These are phyloP conservation scores for Dissostichus mawsoni DNA, from an alignment of 2,113 vertebrate species.

Conservation along the genomic window DNA sequence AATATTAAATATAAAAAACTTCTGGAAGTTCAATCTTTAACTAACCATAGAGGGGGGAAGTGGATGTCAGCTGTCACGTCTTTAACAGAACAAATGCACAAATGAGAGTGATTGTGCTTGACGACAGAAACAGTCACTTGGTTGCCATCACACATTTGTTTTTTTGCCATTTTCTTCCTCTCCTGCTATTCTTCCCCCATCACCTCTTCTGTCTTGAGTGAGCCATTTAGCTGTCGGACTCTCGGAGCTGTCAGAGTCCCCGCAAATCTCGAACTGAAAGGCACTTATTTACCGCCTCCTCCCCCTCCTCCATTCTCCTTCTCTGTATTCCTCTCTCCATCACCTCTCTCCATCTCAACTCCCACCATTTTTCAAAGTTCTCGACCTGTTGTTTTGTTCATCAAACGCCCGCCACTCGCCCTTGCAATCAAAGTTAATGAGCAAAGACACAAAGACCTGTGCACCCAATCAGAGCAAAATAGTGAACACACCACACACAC, in stretches of 20 bases:
- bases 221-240: constrained; percentile 66
- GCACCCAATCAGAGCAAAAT: constrained; percentile 59
- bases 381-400: constrained; percentile 55
- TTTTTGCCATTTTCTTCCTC: neutral
- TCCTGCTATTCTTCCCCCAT: constrained; percentile 45
- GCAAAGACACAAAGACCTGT: constrained; percentile 47
- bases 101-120: constrained; percentile 28
- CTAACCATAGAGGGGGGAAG: neutral
- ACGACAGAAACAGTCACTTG: constrained; percentile 48
- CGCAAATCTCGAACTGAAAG: constrained; percentile 59
- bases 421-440: constrained; percentile 72
- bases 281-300: constrained; percentile 58
- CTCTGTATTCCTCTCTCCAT: constrained; percentile 29
- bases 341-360: constrained; percentile 35
- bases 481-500: constrained; percentile 21
- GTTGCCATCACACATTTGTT: constrained; percentile 38
- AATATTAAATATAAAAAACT: neutral
- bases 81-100: constrained; percentile 21
- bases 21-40: neutral
- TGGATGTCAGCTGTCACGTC: neutral
- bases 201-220: constrained; percentile 52
- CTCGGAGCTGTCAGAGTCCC: constrained; percentile 51
- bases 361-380: constrained; percentile 48
- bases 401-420: constrained; percentile 32
- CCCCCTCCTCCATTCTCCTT: constrained; percentile 22